Evolutionary conservation across 2,113 vertebrate genomes (phyloP).

Genomic region (Okapia johnstoni): DNA sequence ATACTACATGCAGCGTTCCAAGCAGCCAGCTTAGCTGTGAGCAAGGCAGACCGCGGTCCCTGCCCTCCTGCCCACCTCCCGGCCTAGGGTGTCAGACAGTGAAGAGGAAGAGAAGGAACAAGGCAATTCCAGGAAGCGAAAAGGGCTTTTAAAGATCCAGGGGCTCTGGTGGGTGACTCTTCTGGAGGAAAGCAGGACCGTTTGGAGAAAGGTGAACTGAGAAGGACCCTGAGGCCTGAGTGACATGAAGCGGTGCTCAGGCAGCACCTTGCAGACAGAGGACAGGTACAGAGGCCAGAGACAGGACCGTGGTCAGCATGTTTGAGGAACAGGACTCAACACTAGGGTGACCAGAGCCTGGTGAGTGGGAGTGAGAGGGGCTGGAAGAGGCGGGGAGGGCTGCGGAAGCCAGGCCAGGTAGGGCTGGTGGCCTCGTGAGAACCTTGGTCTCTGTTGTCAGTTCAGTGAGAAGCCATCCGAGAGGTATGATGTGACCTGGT

Average conservation of each 20-base stretch:
- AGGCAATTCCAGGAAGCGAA: neutral
- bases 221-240: neutral
- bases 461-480: neutral
- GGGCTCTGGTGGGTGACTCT: neutral
- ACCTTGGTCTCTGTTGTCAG: neutral
- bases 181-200: rapidly evolving
- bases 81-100: neutral
- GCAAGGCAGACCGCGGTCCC: neutral
- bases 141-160: neutral
- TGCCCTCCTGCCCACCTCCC: neutral
- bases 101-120: neutral
- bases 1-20: neutral
- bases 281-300: neutral
- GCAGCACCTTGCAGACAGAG: neutral
- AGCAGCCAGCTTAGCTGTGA: neutral
- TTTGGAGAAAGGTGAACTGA: neutral
- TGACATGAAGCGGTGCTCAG: neutral
- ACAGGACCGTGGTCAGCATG: rapidly evolving
- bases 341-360: rapidly evolving
- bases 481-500: neutral
- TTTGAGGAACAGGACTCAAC: neutral
- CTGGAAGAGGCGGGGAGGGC: neutral
- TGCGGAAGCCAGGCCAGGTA: neutral
- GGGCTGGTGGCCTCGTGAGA: neutral
- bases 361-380: neutral